A percentile compares a stretch with the other conserved stretches of the same genome.
Evolutionary conservation across 1,140 invertebrate genomes (phyloP).

Genomic region (Orius insidiosus): DNA sequence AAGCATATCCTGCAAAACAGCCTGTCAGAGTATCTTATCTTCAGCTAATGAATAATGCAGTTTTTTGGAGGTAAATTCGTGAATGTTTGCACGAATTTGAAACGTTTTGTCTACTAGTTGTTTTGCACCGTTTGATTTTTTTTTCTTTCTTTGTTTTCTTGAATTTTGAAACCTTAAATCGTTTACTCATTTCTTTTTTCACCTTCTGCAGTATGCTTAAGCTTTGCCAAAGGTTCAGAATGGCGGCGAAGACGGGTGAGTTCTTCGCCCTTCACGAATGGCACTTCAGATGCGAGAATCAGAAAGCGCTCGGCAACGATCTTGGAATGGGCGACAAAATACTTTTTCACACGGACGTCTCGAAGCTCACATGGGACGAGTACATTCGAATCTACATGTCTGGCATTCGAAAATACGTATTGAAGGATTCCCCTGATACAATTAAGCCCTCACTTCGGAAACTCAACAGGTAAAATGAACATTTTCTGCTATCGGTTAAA

Average conservation of each 20-base stretch:
- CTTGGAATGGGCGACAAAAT: constrained; percentile 40
- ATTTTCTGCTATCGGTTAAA: no score
- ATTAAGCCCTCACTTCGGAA: constrained; percentile 43
- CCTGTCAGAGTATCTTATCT: neutral
- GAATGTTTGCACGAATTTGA: neutral
- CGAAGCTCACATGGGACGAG: constrained; percentile 40
- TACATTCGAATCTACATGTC: constrained; percentile 57
- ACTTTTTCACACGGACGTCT: constrained; percentile 40
- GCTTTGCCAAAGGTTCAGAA: constrained; percentile 59
- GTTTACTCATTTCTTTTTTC: constrained; percentile 14
- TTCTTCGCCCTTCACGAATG: constrained; percentile 80
- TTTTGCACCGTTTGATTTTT: no score
- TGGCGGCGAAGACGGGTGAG: constrained; percentile 56
- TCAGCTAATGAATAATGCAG: constrained; percentile 11
- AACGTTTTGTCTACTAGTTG: no score
- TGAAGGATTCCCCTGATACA: constrained; percentile 54
- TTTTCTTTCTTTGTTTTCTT: no score
- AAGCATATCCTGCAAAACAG: neutral
- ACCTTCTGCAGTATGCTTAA: constrained; percentile 54
- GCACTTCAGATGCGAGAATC: constrained; percentile 61
- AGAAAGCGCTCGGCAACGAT: constrained; percentile 41
- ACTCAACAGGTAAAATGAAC: constrained; percentile 36
- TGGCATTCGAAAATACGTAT: constrained; percentile 57
- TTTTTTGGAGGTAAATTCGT: constrained; percentile 12
- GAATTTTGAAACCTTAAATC: constrained; percentile 4